phyloP scores from a whole-genome alignment of 2,888 invertebrate species.

The Physocephala rufipes region DNA sequence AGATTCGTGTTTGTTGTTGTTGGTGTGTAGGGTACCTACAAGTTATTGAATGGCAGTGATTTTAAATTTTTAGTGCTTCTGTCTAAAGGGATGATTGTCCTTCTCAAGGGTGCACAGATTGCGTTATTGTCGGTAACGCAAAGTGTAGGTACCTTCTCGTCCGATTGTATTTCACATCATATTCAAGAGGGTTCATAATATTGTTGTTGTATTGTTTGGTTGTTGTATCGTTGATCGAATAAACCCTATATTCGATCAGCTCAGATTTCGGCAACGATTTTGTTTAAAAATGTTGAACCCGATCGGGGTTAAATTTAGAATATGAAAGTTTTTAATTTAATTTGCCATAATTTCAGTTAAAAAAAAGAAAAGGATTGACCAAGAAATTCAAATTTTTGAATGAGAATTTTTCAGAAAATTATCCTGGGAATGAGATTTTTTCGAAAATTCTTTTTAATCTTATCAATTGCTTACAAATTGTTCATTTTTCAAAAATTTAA shows the following conservation, averaged over 20 bases:
- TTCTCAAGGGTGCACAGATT: neutral
- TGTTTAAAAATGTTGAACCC: neutral
- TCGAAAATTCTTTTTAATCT: no score
- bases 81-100: constrained; percentile 24
- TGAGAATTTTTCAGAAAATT: no score
- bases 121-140: neutral
- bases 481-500: no score
- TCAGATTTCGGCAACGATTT: neutral
- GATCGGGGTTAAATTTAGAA: neutral
- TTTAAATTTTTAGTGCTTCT: constrained; percentile 17
- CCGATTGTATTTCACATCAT: no score
- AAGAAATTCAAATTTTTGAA: neutral
- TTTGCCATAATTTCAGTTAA: neutral
- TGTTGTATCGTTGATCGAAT: no score
- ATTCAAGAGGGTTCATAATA: no score
- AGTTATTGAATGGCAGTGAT: constrained; percentile 3
- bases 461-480: no score
- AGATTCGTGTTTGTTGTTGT: neutral
- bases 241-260: no score
- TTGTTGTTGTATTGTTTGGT: no score
- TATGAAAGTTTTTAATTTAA: neutral
- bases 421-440: no score
- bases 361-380: neutral
- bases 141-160: neutral
- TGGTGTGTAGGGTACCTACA: constrained; percentile 9